Conservation (phyloP, 2,113 vertebrate genomes). For the Laticauda laticaudata region DNA sequence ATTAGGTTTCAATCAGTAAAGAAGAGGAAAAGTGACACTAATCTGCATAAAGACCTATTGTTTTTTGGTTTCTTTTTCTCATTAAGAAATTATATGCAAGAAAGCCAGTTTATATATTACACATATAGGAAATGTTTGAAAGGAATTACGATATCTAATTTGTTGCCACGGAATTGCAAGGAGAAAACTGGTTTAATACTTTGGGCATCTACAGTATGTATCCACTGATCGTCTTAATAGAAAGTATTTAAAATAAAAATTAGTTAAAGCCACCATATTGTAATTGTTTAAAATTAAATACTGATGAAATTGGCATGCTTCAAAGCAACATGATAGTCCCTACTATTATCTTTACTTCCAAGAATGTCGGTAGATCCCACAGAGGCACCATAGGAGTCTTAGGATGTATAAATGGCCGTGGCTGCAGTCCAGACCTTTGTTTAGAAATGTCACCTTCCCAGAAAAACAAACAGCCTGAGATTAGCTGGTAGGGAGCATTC, state of each 20-base stretch:
- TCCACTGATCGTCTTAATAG: neutral
- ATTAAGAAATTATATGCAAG: neutral
- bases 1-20: neutral
- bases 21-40: neutral
- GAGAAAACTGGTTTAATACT: neutral
- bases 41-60: neutral
- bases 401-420: neutral
- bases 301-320: neutral
- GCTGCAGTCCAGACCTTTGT: neutral
- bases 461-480: neutral
- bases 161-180: neutral
- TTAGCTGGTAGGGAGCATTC: neutral
- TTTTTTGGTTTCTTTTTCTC: neutral
- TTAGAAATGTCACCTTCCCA: neutral
- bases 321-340: neutral
- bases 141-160: neutral
- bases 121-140: neutral
- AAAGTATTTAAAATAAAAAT: neutral
- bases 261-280: neutral
- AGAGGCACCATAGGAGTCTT: neutral
- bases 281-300: neutral
- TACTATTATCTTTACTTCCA: neutral
- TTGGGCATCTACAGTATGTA: neutral
- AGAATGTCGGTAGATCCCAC: neutral
- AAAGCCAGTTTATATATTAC: neutral